Conservation (phyloP, 2,888 invertebrate species). For the Cataglyphis albicans region DNA sequence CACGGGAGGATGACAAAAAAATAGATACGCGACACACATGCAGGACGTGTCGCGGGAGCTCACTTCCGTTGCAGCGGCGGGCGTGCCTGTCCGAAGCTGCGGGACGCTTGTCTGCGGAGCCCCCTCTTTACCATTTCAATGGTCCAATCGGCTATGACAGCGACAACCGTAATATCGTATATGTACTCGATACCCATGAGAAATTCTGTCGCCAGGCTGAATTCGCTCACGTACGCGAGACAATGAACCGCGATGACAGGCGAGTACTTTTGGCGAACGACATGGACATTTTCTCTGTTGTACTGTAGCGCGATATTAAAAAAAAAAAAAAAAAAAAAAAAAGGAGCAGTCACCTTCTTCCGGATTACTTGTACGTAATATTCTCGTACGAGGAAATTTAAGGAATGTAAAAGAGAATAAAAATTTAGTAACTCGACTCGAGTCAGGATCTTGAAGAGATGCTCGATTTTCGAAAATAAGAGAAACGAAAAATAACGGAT, state of each 20-base stretch:
- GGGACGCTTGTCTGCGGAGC: conserved; percentile 71
- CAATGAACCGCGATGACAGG: conserved; percentile 20
- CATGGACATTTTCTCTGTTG: conserved; percentile 1
- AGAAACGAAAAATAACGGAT: too few relatives aligned
- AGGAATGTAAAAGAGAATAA: not conserved
- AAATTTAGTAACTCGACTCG: not conserved
- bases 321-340: too few relatives aligned
- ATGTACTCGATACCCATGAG: conserved; percentile 84
- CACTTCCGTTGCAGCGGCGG: conserved; percentile 76
- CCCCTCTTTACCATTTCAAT: conserved; percentile 84
- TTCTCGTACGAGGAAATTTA: not conserved
- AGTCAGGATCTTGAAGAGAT: not conserved
- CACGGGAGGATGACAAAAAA: conserved; percentile 46
- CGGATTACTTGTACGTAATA: not conserved
- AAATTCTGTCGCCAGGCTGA: conserved; percentile 70
- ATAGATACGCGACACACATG: conserved; percentile 26
- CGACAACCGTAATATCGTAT: conserved; percentile 78
- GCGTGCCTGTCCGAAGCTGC: conserved; percentile 73
- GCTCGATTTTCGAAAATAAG: not conserved
- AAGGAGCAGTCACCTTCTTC: not conserved
- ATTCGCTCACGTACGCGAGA: conserved; percentile 51
- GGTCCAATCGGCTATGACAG: conserved; percentile 80
- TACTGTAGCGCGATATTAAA: not conserved
- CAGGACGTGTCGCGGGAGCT: conserved; percentile 62
- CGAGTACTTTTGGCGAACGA: conserved; percentile 13